These are phyloP conservation scores for Stegana nigrithorax DNA, from an alignment of 2,888 invertebrate genomes.

Conservation along the genomic window DNA sequence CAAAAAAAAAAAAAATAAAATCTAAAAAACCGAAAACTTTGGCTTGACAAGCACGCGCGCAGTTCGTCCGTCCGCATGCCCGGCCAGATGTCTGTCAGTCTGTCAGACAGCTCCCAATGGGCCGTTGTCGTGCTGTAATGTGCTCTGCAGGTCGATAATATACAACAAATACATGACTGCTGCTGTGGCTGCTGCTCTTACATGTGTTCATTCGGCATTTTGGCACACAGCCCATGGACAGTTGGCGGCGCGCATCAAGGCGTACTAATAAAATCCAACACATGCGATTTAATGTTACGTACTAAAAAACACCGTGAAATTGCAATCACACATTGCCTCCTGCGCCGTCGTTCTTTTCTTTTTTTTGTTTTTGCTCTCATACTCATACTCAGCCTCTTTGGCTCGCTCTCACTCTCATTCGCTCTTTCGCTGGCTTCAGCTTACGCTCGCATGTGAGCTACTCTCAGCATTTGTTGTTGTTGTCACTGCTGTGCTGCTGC, in stretches of 20 bases:
- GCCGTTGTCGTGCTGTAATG: not conserved
- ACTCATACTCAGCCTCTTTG: not conserved
- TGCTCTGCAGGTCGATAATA: slow-evolving; percentile 3
- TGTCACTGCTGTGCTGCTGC: no score
- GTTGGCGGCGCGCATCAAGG: slow-evolving; percentile 31
- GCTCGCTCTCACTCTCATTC: slow-evolving; percentile 15
- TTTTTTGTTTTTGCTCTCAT: no score
- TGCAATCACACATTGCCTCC: not conserved
- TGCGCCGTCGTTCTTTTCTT: not conserved
- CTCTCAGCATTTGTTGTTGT: no score
- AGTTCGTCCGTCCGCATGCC: not conserved
- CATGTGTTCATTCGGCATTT: not conserved
- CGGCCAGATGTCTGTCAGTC: not conserved
- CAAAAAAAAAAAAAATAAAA: no score
- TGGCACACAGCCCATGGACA: slow-evolving; percentile 10
- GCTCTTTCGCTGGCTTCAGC: not conserved
- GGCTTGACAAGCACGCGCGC: not conserved
- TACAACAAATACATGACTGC: slow-evolving; percentile 6
- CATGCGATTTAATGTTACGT: slow-evolving; percentile 10
- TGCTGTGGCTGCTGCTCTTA: not conserved
- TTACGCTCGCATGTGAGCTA: not conserved
- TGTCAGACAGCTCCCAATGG: not conserved
- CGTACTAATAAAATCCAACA: slow-evolving; percentile 40
- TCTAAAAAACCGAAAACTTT: not conserved
- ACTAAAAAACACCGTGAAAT: slow-evolving; percentile 2